Base-by-base conservation (phyloP, 37 sponge, comb jelly and placozoan species). In the Geodia barretti region DNA sequence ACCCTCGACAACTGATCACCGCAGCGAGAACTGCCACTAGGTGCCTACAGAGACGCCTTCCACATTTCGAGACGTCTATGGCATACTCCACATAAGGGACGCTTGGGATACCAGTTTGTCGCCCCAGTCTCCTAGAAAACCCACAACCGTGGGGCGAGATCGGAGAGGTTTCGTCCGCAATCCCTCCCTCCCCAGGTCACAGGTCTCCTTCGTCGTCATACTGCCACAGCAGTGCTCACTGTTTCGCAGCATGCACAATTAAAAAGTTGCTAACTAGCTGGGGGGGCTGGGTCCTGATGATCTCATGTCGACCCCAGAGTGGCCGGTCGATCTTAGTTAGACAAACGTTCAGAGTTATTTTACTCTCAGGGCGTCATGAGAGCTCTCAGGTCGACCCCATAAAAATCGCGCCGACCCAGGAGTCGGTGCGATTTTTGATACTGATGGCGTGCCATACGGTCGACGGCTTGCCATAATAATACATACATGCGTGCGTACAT, bases 141-240 rank as follows among this genome's bases (percentile, higher is more conserved):
- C 37, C n/a, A n/a, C n/a, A n/a, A n/a, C n/a, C n/a, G n/a, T n/a
- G n/a, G 21, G 11, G 72, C 5, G 17, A 85, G 2, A 20, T 77
- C 64, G 19, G 5, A 39, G 60, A 85, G 77, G 36, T 68, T 77
- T n/a, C n/a, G n/a, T n/a, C n/a, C n/a, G n/a, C n/a, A n/a, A 34
- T 70, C 47, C 3, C 54, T 42, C 85, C 85, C 77, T 2, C 78
- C 85, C 80, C 71, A 78, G 2, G 62, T 14, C 24, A 30, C 67
- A 30, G 67, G 19, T 65, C 67, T 7, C 2, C 64, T 19, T 62
- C 41, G 8, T 73, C 7, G 2, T 73, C 73, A 43, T 5, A 42
- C 73, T 47, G 11, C 54, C 7, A 47, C 14, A 17, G n/a, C n/a
- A 47, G n/a, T n/a, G n/a, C n/a, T n/a, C n/a, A n/a, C n/a, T n/a